A percentile compares a stretch with the other conserved stretches of the same genome.
These are phyloP conservation scores for Todiramphus saurophagus DNA, from an alignment of 2,113 vertebrate genomes.

Conservation along the genomic window DNA sequence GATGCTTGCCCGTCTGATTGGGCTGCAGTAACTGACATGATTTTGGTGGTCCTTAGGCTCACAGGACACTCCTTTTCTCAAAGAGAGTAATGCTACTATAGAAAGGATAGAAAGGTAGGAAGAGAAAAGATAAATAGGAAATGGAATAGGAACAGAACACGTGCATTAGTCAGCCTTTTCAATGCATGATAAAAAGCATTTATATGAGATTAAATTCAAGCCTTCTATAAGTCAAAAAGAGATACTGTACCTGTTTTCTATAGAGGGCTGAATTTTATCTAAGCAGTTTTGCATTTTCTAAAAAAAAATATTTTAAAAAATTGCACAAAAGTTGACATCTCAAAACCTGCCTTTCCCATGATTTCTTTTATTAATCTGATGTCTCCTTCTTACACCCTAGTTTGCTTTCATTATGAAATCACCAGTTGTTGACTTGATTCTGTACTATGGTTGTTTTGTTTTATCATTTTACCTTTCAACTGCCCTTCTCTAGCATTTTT, in stretches of 20 bases:
- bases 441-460: background rate
- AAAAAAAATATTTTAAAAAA: background rate
- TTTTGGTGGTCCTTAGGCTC: background rate
- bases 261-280: background rate
- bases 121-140: background rate
- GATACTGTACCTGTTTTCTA: background rate
- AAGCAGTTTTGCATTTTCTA: background rate
- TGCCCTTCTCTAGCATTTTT: background rate
- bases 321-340: background rate
- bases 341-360: background rate
- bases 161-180: conserved; percentile 5
- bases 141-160: background rate
- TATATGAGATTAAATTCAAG: conserved; percentile 33
- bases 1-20: background rate
- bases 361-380: background rate
- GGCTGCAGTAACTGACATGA: fast-evolving
- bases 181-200: conserved; percentile 38
- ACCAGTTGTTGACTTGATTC: background rate
- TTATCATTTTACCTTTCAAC: conserved; percentile 3
- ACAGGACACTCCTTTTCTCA: background rate
- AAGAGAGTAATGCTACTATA: background rate
- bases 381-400: background rate
- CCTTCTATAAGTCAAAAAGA: background rate
- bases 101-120: background rate
- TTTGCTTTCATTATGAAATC: background rate